These are phyloP conservation scores for Microctonus brassicae DNA, from an alignment of 2,888 invertebrate species.

Conservation along the genomic window DNA sequence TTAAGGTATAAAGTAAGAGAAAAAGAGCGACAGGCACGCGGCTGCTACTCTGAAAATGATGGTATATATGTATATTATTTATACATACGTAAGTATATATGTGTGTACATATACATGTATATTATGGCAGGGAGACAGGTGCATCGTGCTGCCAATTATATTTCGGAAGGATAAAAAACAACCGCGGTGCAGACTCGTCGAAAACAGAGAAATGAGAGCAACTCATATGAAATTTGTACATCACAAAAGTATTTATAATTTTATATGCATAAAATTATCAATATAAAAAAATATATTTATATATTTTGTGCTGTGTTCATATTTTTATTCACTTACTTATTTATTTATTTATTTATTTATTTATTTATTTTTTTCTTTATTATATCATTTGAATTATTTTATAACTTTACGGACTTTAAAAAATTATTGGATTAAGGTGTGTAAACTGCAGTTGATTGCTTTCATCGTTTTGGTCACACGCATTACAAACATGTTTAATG, in stretches of 20 bases:
- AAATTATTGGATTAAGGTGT: slow-evolving; percentile 15
- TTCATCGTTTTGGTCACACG: slow-evolving; percentile 14
- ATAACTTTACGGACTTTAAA: slow-evolving; percentile 27
- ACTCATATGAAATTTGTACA: slow-evolving; percentile 29
- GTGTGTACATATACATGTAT: neutral
- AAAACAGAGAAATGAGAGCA: slow-evolving; percentile 46
- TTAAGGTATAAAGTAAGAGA: slow-evolving; percentile 21
- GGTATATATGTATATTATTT: neutral
- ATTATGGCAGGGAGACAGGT: slow-evolving; percentile 63
- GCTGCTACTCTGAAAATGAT: slow-evolving; percentile 33
- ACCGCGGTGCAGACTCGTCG: slow-evolving; percentile 40
- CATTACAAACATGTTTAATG: neutral
- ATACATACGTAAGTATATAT: too few relatives aligned
- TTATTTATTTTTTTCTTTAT: neutral
- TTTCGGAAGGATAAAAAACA: slow-evolving; percentile 59
- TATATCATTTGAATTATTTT: slow-evolving; percentile 27
- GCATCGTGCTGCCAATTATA: slow-evolving; percentile 70
- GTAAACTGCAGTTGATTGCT: slow-evolving; percentile 3
- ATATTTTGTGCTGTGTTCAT: too few relatives aligned
- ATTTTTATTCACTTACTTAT: too few relatives aligned
- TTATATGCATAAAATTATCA: too few relatives aligned
- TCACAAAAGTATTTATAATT: neutral
- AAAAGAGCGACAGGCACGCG: slow-evolving; percentile 40
- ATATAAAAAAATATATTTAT: too few relatives aligned
- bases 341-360: neutral